Evolutionary conservation across 2,797 vertebrate genomes (phyloP).

Genomic region (Rhabdophis nuchalis): DNA sequence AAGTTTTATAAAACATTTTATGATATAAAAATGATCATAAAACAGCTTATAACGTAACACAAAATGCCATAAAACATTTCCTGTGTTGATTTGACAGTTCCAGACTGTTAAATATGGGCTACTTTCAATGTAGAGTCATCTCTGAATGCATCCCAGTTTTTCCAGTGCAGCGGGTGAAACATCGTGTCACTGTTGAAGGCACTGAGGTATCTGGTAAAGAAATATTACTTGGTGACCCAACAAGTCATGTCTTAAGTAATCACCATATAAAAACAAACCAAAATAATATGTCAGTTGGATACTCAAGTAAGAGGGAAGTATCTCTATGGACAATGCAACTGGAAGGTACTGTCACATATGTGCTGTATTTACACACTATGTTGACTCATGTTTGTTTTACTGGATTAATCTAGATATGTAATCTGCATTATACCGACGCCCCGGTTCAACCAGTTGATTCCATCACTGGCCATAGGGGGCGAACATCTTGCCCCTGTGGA

Average conservation of each 20-base stretch:
- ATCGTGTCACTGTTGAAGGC: not conserved
- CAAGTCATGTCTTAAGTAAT: not conserved
- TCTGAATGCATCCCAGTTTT: not conserved
- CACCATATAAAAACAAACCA: not conserved
- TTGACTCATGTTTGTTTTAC: not conserved
- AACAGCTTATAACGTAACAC: not conserved
- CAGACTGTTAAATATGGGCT: not conserved
- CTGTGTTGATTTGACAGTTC: not conserved
- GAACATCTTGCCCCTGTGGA: no score
- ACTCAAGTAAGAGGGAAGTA: not conserved
- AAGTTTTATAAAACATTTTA: not conserved
- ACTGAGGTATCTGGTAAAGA: not conserved
- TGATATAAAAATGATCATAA: not conserved
- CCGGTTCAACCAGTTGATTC: no score
- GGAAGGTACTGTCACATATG: not conserved
- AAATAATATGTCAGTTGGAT: not conserved
- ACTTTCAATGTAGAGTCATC: not conserved
- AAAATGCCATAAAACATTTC: not conserved
- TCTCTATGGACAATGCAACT: not conserved
- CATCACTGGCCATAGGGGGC: no score
- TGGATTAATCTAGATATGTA: not conserved
- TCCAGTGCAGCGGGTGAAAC: not conserved
- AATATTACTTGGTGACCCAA: not conserved
- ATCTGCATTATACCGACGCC: no score
- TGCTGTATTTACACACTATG: not conserved